A percentile compares a stretch with the other conserved stretches of the same genome.
Evolutionary conservation across 2,888 invertebrate genomes (phyloP).

Genomic region (Eurytoma adleriae): DNA sequence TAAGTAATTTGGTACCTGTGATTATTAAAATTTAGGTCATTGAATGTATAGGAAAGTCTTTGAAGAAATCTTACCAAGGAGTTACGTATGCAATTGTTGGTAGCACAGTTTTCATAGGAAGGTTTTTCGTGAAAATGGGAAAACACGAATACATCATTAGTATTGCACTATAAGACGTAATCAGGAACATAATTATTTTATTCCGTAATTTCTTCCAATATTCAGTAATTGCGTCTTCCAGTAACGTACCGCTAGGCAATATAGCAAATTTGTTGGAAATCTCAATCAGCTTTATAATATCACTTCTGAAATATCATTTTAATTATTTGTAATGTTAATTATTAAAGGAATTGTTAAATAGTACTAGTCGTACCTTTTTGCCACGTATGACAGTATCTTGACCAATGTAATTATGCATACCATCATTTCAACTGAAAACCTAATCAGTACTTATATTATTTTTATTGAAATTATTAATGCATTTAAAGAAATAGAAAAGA

Average conservation of each 20-base stretch:
- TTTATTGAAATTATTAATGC: not conserved
- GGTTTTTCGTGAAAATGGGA: not conserved
- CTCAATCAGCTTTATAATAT: not conserved
- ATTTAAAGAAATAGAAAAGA: not conserved
- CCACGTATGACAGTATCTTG: not conserved
- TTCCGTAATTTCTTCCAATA: slow-evolving; percentile 7
- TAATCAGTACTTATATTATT: not conserved
- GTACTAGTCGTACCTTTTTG: not conserved
- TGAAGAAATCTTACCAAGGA: slow-evolving; percentile 21
- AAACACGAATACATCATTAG: not conserved
- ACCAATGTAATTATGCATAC: no score
- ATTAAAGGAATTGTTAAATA: not conserved
- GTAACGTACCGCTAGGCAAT: not conserved
- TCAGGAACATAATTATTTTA: not conserved
- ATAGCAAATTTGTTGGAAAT: not conserved
- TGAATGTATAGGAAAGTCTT: not conserved
- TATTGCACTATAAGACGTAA: not conserved
- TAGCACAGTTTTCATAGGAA: not conserved
- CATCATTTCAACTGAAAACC: no score
- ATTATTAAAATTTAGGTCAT: not conserved
- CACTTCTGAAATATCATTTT: not conserved
- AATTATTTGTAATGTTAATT: not conserved
- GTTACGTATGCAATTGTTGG: not conserved
- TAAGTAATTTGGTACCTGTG: slow-evolving; percentile 26
- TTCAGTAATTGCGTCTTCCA: not conserved